Base-by-base conservation (phyloP, 2,888 invertebrate genomes). In the Philereme vetulata region DNA sequence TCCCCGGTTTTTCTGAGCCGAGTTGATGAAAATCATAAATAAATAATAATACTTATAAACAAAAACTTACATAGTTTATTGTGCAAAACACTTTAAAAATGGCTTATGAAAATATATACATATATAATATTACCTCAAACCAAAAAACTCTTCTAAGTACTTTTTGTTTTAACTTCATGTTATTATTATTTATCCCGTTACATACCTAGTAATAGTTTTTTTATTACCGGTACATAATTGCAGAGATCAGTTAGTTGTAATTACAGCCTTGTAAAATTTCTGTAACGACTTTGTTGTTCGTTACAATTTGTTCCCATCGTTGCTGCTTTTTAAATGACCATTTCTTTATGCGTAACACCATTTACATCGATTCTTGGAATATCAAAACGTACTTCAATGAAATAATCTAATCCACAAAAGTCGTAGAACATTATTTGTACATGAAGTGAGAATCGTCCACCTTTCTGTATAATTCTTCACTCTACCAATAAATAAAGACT, bases 301-400 rank as follows among this genome's bases (percentile, higher is more conserved):
- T 51, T 51, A 59, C 42, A 9, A 9, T 52, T 21, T 46, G n/a
- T 71, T 74, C 72, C 64, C 74, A 74, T 66, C 63, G 48, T 65
- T 62, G 35, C 45, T 44, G 50, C 42, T 59, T 49, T 53, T 65
- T 10, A 10, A 4, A 67, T 72, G 67, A 38, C 33, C 32, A 40
- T 56, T 50, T 50, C 56, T 43, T 21, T 32, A 11, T 9, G 4
- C 4, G n/a, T 4, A 21, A 44, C 33, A 10, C 4, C 4, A 36
- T 49, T 47, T 48, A 36, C 11, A 36, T 7, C 1, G 5, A 0
- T 40, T 40, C 40, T 4, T 11, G 4, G 44, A 38, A 38, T 6
- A 38, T 38, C 38, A 38, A 38, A 36, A 38, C 21, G 21, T 21
- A 21, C 21, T 21, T 21, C 21, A 21, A 21, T 21, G 21, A 21